Evolutionary conservation across 2,888 invertebrate genomes (phyloP), one percentile per base, ranked within the genome.

Genomic region (Gastracanthus pulcherrimus): DNA sequence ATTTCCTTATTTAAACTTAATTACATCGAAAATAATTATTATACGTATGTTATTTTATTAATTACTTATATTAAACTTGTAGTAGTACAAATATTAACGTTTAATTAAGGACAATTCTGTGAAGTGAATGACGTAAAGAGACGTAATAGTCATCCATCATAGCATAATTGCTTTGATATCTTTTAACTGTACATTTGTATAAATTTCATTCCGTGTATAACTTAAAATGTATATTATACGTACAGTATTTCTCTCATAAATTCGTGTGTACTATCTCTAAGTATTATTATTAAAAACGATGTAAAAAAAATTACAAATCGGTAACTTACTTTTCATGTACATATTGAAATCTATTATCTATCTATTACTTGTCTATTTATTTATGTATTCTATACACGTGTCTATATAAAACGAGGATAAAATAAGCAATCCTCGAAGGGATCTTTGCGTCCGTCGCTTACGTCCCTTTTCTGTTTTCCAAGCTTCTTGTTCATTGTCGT

Each of bases 401-500:
- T n/a, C n/a, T 19, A 48, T 31, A 19, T 23, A 23, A 23, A 19
- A 70, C 31, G 31, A 45, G 29, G 29, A 31, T 9, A 31, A 29
- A 67, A 29, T 23, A 26, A 66, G 5, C 36, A 38, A 41, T 13
- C 34, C 70, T 78, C 41, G 55, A 67, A 2, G 23, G 13, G 9
- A 72, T 81, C 77, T 81, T 81, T 77, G 77, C 81, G 77, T 77
- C 77, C 51, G 23, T 81, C 67, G 77, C 79, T 79, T 70, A 38
- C 48, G 36, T 41, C 34, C 55, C n/a, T 67, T 76, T 66, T 41
- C 11, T 69, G 62, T 74, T 45, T 55, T 75, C 74, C 75, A 34
- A 83, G 82, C 82, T 83, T 83, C 64, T 83, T 83, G 80, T 80
- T 83, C 31, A 83, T 78, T 83, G 80, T 80, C 90, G 87, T 91